These are phyloP conservation scores for Lobophora halterata DNA, from an alignment of 2,888 invertebrate species.

Conservation along the genomic window DNA sequence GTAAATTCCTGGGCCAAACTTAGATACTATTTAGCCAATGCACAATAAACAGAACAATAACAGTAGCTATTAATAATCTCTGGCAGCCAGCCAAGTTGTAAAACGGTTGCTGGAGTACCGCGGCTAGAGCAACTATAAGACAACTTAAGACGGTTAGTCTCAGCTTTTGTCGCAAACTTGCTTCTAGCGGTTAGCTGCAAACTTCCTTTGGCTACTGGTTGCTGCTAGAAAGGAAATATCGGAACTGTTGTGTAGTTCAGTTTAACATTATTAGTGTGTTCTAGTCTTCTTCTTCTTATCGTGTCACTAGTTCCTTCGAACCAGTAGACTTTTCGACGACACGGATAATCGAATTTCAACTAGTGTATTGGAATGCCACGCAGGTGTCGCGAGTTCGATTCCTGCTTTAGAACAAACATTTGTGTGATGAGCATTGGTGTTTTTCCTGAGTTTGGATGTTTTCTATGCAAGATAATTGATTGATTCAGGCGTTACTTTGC, in stretches of 20 bases:
- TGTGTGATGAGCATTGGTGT: too few relatives aligned
- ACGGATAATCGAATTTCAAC: too few relatives aligned
- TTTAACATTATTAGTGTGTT: neutral
- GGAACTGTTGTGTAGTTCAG: neutral
- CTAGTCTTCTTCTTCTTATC: neutral
- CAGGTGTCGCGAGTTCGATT: too few relatives aligned
- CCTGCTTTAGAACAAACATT: too few relatives aligned
- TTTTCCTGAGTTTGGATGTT: too few relatives aligned
- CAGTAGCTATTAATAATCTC: slow-evolving; percentile 49
- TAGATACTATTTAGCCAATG: slow-evolving; percentile 28
- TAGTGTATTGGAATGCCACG: too few relatives aligned
- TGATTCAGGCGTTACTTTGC: too few relatives aligned
- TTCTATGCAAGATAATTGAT: too few relatives aligned
- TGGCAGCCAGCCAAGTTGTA: slow-evolving; percentile 56
- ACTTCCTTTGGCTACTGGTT: slow-evolving; percentile 25
- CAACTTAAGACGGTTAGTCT: slow-evolving; percentile 48
- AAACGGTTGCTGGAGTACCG: slow-evolving; percentile 46
- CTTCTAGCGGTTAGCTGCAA: slow-evolving; percentile 28
- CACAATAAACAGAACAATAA: slow-evolving; percentile 46
- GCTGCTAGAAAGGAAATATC: slow-evolving; percentile 13
- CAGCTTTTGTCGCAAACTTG: slow-evolving; percentile 32
- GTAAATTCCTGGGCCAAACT: slow-evolving; percentile 17
- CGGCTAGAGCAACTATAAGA: slow-evolving; percentile 45
- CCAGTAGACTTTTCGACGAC: neutral
- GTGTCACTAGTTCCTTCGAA: neutral